Conservation (phyloP, 2,888 invertebrate species). For the Minunthozetes semirufus region DNA sequence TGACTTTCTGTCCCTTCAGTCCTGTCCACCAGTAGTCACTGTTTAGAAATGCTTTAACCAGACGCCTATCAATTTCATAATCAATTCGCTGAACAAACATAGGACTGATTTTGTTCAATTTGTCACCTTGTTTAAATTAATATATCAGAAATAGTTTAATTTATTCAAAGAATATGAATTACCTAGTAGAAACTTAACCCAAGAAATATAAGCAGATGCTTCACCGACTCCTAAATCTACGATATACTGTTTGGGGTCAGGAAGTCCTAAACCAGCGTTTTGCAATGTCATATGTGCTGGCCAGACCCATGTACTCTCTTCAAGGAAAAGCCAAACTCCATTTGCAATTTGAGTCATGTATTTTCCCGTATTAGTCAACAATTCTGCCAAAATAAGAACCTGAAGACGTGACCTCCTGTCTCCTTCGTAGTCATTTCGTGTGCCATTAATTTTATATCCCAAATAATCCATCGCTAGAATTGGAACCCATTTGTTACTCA, state of each 20-base stretch:
- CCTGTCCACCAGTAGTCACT: conserved; percentile 10
- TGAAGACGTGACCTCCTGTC: not conserved
- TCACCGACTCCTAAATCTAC: conserved; percentile 16
- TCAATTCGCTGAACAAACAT: conserved; percentile 24
- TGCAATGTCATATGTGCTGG: conserved; percentile 13
- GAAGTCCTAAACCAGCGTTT: not conserved
- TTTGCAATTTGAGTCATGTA: conserved; percentile 14
- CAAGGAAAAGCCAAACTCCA: conserved; percentile 18
- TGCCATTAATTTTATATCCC: conserved; percentile 10
- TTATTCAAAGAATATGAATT: no score
- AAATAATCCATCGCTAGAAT: not conserved
- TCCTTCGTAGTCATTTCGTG: not conserved
- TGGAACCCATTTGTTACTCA: not conserved
- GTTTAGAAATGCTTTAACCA: conserved; percentile 1
- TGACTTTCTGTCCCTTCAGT: not conserved
- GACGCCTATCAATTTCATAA: conserved; percentile 4
- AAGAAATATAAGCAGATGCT: not conserved
- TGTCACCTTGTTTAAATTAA: not conserved
- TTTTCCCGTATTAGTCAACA: not conserved
- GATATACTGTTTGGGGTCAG: not conserved
- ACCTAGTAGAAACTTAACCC: conserved; percentile 10
- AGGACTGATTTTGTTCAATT: conserved; percentile 8
- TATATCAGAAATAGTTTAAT: no score
- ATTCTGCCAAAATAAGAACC: not conserved
- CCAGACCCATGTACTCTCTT: conserved; percentile 28